phyloP scores from a whole-genome alignment of 2,888 invertebrate genomes.

The Pollenia labialis region DNA sequence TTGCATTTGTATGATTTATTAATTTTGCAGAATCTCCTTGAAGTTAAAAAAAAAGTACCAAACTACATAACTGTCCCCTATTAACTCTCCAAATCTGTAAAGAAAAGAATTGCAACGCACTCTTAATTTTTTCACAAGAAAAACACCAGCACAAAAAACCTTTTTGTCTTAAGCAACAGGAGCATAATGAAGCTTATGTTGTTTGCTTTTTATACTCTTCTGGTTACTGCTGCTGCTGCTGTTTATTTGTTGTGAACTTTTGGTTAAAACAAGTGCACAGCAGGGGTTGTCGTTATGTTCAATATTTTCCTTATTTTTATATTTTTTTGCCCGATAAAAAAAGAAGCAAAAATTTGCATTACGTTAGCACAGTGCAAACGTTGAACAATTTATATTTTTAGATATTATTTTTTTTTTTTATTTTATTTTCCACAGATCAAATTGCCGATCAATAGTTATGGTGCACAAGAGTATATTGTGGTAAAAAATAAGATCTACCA shows the following conservation, averaged over 20 bases:
- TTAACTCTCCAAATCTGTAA: background rate
- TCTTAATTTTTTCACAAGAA: constrained; percentile 40
- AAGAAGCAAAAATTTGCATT: constrained; percentile 58
- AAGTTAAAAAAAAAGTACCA: background rate
- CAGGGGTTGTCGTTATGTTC: constrained; percentile 76
- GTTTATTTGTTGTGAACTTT: constrained; percentile 73
- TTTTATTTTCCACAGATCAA: constrained; percentile 56
- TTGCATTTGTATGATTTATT: too few species aligned
- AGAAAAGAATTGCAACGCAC: constrained; percentile 36
- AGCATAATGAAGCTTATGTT: constrained; percentile 66
- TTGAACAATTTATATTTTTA: constrained; percentile 61
- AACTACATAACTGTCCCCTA: background rate
- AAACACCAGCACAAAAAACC: background rate
- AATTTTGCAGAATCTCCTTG: too few species aligned
- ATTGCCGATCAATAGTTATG: constrained; percentile 69
- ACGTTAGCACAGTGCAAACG: constrained; percentile 49
- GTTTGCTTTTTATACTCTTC: constrained; percentile 35
- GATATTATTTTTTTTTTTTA: constrained; percentile 31
- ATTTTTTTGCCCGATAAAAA: constrained; percentile 1
- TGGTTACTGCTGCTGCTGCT: constrained; percentile 54
- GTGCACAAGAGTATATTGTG: constrained; percentile 37
- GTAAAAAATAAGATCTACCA: background rate
- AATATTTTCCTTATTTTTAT: constrained; percentile 17
- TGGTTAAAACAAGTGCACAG: constrained; percentile 82
- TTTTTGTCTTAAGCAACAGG: constrained; percentile 66